Evolutionary conservation across 92 coral and sea anemone genomes (phyloP).

Genomic region (Siderastrea siderea): DNA sequence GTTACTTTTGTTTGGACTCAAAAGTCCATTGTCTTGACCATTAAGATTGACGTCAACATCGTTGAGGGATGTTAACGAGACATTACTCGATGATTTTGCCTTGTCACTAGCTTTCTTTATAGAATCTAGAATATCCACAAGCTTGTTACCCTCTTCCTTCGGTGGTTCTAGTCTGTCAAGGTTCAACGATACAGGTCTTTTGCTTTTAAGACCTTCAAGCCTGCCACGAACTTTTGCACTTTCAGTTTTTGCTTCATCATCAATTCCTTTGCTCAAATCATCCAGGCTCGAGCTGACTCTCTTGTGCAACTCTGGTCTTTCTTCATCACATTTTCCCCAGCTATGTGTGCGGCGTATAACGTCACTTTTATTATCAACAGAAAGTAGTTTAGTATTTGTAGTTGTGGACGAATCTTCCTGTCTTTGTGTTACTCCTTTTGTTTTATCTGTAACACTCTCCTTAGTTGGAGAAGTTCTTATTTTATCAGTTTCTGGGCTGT

Average conservation of each 20-base stretch:
- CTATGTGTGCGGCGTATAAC: constrained; percentile 65
- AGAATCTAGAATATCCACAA: constrained; percentile 88
- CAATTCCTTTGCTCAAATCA: constrained; percentile 59
- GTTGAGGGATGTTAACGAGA: constrained; percentile 59
- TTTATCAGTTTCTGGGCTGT: constrained; percentile 1
- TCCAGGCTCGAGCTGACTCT: constrained; percentile 88
- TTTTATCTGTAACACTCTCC: constrained; percentile 26
- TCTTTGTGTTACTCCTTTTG: constrained; percentile 18
- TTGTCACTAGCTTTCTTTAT: constrained; percentile 71
- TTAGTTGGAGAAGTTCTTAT: constrained; percentile 14
- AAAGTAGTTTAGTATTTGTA: constrained; percentile 15
- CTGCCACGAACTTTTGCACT: constrained; percentile 37
- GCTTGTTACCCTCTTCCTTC: constrained; percentile 76
- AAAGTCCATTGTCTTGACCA: constrained; percentile 42
- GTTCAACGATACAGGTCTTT: constrained; percentile 31
- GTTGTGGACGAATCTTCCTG: constrained; percentile 20
- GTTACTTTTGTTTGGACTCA: constrained; percentile 49
- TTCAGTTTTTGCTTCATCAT: constrained; percentile 32
- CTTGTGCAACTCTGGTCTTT: constrained; percentile 59
- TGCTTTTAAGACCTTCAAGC: constrained; percentile 43
- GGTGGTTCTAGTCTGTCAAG: constrained; percentile 18
- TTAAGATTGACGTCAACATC: constrained; percentile 72
- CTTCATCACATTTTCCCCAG: constrained; percentile 62
- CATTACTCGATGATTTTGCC: constrained; percentile 32
- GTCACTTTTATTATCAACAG: constrained; percentile 56